A percentile compares a stretch with the other conserved stretches of the same genome.
phyloP scores from a whole-genome alignment of 2,113 vertebrate species.

The Pleuronectes platessa region DNA sequence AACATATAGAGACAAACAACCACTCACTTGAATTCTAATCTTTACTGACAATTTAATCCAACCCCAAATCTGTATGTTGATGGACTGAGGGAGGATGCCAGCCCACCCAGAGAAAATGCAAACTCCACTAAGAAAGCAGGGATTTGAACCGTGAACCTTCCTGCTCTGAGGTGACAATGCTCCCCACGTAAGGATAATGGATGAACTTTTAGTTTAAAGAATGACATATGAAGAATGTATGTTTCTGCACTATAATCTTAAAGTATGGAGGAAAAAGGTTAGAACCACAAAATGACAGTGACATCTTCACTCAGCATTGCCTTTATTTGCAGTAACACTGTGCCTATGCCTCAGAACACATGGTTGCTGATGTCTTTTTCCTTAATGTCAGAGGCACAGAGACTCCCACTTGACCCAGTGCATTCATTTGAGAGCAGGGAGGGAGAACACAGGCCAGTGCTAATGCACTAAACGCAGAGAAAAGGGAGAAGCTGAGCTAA shows the following conservation, averaged over 20 bases:
- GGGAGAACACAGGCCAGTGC: constrained; percentile 28
- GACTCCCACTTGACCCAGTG: constrained; percentile 24
- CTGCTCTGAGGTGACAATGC: too few relatives aligned
- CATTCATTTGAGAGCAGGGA: constrained; percentile 33
- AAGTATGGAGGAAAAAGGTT: background rate
- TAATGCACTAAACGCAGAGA: constrained; percentile 36
- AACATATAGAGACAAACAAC: too few relatives aligned
- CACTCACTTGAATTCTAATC: too few relatives aligned
- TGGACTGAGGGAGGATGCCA: too few relatives aligned
- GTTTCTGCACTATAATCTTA: background rate
- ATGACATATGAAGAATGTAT: too few relatives aligned
- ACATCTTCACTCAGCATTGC: background rate
- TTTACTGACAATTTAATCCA: too few relatives aligned
- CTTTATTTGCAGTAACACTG: constrained; percentile 10
- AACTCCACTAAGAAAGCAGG: background rate
- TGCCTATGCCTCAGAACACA: background rate
- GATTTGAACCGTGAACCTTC: background rate
- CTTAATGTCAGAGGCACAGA: constrained; percentile 30
- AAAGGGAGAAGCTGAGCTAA: constrained; percentile 32
- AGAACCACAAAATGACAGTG: background rate
- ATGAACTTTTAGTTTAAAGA: background rate
- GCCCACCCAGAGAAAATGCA: background rate
- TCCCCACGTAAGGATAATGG: background rate
- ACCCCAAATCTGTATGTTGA: too few relatives aligned
- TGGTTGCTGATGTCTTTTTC: constrained; percentile 8